phyloP scores from a whole-genome alignment of 2,113 vertebrate species.

The Gallinago paraguaiae region DNA sequence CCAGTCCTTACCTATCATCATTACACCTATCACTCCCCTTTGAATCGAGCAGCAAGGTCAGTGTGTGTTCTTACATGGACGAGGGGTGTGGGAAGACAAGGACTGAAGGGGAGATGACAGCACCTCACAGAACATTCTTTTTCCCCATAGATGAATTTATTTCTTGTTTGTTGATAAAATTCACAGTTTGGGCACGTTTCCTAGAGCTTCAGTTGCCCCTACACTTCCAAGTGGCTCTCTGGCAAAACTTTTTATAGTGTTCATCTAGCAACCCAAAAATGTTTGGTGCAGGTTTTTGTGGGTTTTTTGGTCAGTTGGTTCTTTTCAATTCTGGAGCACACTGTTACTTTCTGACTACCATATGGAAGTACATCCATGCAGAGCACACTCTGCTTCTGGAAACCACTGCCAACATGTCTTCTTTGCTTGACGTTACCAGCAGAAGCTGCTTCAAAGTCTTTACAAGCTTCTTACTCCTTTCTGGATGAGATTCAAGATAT shows the following conservation, averaged over 20 bases:
- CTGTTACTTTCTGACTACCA: neutral
- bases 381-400: neutral
- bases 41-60: neutral
- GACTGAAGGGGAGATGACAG: neutral
- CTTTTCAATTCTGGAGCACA: neutral
- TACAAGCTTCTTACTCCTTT: neutral
- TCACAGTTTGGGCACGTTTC: neutral
- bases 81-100: neutral
- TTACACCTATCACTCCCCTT: fast-evolving
- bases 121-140: neutral
- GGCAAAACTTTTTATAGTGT: neutral
- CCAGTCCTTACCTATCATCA: neutral
- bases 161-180: neutral
- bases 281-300: neutral
- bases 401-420: neutral
- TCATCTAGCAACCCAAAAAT: neutral
- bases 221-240: neutral
- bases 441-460: neutral
- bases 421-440: neutral
- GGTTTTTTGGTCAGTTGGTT: too few relatives aligned
- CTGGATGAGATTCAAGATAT: neutral
- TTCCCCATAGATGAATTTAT: neutral
- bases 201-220: neutral
- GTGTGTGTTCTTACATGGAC: neutral
- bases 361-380: neutral